Base-by-base conservation (phyloP, 2,797 vertebrate genomes). In the Jordanella pulchra region DNA sequence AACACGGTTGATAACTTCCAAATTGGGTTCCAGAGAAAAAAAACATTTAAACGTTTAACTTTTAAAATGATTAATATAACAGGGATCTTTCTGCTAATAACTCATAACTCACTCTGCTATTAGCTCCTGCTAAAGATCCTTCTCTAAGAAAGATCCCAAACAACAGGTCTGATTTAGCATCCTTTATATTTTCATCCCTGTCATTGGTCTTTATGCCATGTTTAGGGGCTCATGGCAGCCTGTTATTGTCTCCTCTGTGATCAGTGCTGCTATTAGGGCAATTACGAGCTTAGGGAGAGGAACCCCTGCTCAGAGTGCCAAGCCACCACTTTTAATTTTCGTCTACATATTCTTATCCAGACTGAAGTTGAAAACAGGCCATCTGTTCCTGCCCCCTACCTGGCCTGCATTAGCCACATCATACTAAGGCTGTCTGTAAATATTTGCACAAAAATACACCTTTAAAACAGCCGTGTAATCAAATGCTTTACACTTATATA, bases 311-410 rank as follows among this genome's bases (percentile, higher is more conserved):
- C 70, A 87, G 28, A 76, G 71, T 76, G 72, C 82, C 81, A 14
- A 76, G 76, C 82, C 82, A 86, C 79, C 86, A 89, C 90, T 91
- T 92, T 92, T 89, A 83, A 92, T 90, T 92, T 91, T 87, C 79
- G 23, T 90, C 86, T 76, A 61, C 83, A 87, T 85, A 69, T 87
- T 80, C 78, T 93, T 91, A 91, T 90, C 89, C 86, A 89, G 83
- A 66, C 21, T 87, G 79, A 90, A 91, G 82, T 91, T 89, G 77
- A 89, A 87, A 90, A 89, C 78, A 78, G 82, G 77, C 90, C 90
- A 92, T 92, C 86, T 91, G 87, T 75, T 78, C 80, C 81, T 82
- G 67, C 66, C 70, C n/a, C 79, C 83, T 71, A 91, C 85, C 86
- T 90, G 81, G 89, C 87, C 90, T 90, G 87, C 87, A 88, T 87